Evolutionary conservation across 2,113 vertebrate genomes (phyloP), one percentile per base, ranked within the genome.

Genomic region (Microcebus griseorufus): DNA sequence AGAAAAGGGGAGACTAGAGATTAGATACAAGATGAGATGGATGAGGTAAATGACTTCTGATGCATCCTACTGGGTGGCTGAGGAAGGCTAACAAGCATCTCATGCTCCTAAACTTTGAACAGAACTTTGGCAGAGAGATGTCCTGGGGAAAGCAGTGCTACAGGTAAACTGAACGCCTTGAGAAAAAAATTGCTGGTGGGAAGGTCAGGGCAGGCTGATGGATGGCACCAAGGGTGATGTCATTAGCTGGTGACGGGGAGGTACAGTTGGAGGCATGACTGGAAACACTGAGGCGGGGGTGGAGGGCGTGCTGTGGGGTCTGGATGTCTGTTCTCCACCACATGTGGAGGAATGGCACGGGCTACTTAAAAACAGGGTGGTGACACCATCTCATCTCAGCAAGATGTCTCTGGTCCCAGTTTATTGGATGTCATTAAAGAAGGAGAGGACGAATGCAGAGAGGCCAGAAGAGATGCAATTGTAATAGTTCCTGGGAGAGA

Each of bases 1-100:
- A 78, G 51, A 14, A 62, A 93, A 60, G 2, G 12, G 11, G 6
- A 42, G 0, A 1, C 0, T 5, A 32, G 20, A 2, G 9, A 6
- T 16, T 39, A 29, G 14, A 73, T 20, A 17, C 2, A 42, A 8
- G 45, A 45, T 45, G 45, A 45, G 45, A 45, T 45, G 13, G 2
- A 9, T 32, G 70, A 9, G 5, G 17, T 37, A 32, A 53, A 39
- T 25, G 9, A 65, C 16, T 29, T 64, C 8, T 39, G 13, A 29
- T 64, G 17, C 3, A 32, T 53, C 39, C 23, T 5, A 10, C 0
- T 9, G 10, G 5, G 23, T 6, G 1, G 14, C 11, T 32, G 9
- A 60, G 5, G 17, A 64, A 53, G 12, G 11, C 5, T 58, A 58
- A 55, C 53, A 8, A 20, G 55, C 55, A 58, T 58, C 20, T 58